Evolutionary conservation across 64 coral and sea anemone species (phyloP), one percentile per base, ranked within the genome.

Genomic region (Acropora tenuis): DNA sequence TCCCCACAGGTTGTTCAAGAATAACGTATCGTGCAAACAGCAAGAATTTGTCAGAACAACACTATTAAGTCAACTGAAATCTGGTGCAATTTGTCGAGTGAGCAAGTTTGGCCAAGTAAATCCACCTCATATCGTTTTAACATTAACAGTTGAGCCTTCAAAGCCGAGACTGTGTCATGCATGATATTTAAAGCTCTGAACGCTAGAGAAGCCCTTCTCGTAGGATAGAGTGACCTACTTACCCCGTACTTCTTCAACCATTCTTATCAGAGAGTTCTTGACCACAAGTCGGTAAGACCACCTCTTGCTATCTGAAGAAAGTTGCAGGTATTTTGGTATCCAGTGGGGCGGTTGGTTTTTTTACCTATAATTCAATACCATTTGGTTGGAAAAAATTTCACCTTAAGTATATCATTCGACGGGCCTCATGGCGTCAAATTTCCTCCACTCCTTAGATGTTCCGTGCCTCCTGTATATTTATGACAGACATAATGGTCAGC

Each of bases 371-470:
- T 65, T 76, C 90, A 1, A 19, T 92, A 41, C 68, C 71, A 3
- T 92, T 92, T 47, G 90, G 90, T 40, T 92, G 90, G 90, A 85
- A 92, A 85, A 92, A 30, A 58, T 92, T 17, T 92, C 79, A 45
- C 90, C 80, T 9, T 92, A 76, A n/a, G 18, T 92, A 8, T 92
- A 92, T 17, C 90, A 92, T 47, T 63, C 60, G 1, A 86, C 80
- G 49, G 90, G 90, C 42, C 72, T 86, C 12, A 6, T 92, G 57
- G 90, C 90, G 17, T 73, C 67, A 48, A 84, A 45, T 53, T 77
- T 65, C 49, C 86, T 92, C 49, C 66, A 80, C 20, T 92, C 90
- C 13, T 52, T 92, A 43, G 80, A 73, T 2, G 86, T 92, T 7
- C 90, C 90, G 9, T 94, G 92, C 42, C 76, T 63, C 11, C 61